Percentiles rank a stretch among this genome's conserved stretches.
These are phyloP conservation scores for Palythoa grandiflora DNA, from an alignment of 92 coral and sea anemone genomes.

Conservation along the genomic window DNA sequence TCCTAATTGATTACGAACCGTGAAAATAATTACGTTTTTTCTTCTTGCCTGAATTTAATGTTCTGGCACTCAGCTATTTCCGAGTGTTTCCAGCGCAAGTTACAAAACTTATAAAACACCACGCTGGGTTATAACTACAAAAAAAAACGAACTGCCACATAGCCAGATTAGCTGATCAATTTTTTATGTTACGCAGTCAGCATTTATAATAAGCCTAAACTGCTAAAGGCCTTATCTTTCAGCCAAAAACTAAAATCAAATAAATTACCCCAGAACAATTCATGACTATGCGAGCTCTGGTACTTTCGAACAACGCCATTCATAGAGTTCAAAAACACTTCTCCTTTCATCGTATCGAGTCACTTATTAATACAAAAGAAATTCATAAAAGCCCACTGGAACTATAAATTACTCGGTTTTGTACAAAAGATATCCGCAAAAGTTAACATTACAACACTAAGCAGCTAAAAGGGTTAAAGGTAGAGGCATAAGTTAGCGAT, in stretches of 20 bases:
- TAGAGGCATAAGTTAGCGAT: background rate
- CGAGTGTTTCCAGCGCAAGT: background rate
- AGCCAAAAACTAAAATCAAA: slow-evolving; percentile 1
- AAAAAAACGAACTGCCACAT: slow-evolving; percentile 3
- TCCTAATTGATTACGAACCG: background rate
- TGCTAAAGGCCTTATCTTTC: background rate
- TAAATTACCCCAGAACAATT: background rate
- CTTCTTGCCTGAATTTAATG: background rate
- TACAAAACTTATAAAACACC: background rate
- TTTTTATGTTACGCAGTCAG: slow-evolving; percentile 9
- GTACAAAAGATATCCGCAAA: background rate
- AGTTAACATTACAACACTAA: background rate
- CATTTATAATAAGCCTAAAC: too few species aligned
- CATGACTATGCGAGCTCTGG: background rate
- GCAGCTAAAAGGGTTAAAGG: background rate
- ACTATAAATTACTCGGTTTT: background rate
- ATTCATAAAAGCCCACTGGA: background rate
- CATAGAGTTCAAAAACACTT: background rate
- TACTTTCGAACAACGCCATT: background rate
- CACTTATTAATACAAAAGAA: background rate
- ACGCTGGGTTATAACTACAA: background rate
- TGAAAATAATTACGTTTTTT: background rate
- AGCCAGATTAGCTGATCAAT: background rate
- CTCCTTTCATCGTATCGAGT: background rate
- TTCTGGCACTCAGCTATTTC: background rate